phyloP scores from a whole-genome alignment of 1,140 invertebrate genomes.

The Parasteatoda tepidariorum region DNA sequence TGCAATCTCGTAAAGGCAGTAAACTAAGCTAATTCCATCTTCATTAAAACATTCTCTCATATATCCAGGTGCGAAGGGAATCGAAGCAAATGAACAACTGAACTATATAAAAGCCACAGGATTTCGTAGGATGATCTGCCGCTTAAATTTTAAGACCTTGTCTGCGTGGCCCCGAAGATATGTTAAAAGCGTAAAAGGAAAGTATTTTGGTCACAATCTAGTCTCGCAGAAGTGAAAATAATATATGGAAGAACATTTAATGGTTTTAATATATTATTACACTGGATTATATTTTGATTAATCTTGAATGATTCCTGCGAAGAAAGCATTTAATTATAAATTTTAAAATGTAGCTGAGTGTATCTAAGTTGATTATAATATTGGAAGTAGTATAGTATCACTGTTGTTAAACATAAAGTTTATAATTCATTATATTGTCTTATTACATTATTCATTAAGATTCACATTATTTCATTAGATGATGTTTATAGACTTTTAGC shows the following conservation, averaged over 20 bases:
- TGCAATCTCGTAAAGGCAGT: not conserved
- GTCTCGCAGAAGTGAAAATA: not conserved
- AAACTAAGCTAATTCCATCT: slow-evolving; percentile 24
- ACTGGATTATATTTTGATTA: not conserved
- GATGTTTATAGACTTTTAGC: no score
- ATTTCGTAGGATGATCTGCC: not conserved
- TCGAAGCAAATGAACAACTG: not conserved
- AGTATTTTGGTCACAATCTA: not conserved
- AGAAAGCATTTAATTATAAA: no score
- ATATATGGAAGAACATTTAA: not conserved
- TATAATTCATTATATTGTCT: no score
- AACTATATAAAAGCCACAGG: not conserved
- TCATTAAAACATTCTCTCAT: not conserved
- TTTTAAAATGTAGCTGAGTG: no score
- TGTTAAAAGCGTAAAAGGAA: not conserved
- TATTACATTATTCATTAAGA: no score
- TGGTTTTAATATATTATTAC: not conserved
- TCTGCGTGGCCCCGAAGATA: no score
- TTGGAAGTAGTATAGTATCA: no score
- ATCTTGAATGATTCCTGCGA: not conserved
- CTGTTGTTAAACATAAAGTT: no score
- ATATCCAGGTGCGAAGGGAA: not conserved
- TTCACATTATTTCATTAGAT: no score
- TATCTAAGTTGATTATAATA: no score
- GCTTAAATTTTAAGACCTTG: not conserved